Base-by-base conservation (phyloP, 2,113 vertebrate genomes). In the cat (Felis catus) region DNA sequence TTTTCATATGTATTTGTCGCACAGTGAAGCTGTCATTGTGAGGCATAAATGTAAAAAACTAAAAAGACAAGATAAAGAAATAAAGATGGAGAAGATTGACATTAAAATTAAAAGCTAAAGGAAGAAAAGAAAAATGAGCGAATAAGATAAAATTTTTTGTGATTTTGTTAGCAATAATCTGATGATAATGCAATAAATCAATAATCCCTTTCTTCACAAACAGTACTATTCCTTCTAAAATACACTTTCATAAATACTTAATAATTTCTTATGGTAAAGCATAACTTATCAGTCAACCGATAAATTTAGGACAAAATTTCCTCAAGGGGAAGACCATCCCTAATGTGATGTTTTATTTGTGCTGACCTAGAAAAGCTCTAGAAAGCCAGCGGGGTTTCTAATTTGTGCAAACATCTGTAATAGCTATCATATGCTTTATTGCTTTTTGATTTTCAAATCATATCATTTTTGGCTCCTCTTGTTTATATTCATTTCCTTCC, bases 371-470 rank as follows among this genome's bases (percentile, higher is more conserved):
- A 79, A 93, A 91, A 90, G 27, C 70, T 86, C 12, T 21, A 21
- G 86, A 92, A 86, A 31, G n/a, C 45, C 55, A 66, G 29, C 39
- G n/a, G 76, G 33, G 29, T 45, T 84, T 92, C 61, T 78, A 93
- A 76, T 80, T 91, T 92, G 45, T 70, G 41, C 82, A 87, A 87
- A 89, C 48, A 86, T 89, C 33, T 65, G 58, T 78, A 89, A 92
- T 74, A 45, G 14, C 12, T 82, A 63, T 76, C 51, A 33, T 23
- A 80, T 73, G 66, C n/a, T 76, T 90, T 89, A 86, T 89, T 82
- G 51, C 71, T 73, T 73, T 95, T 78, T 95, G 36, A 45, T 89
- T 94, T 95, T 96, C 71, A 81, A 89, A 79, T 81, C 31, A 74
- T 65, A 6, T 76, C 55, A 5, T 53, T 86, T 81, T 48, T 73